These are phyloP conservation scores for Rhinogobius similis DNA, from an alignment of 2,113 vertebrate species.

Conservation along the genomic window DNA sequence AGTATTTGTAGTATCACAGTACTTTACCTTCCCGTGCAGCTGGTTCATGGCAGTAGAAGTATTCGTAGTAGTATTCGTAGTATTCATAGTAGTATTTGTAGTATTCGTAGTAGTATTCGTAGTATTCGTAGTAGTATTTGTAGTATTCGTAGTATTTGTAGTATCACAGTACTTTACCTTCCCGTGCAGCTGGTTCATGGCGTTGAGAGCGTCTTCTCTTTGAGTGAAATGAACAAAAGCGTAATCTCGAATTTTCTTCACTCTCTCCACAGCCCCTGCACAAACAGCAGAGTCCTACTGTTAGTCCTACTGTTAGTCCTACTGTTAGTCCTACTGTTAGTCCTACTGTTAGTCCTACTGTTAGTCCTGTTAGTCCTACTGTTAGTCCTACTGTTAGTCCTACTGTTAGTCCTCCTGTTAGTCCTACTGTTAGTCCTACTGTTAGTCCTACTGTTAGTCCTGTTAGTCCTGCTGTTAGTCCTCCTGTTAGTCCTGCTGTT, in stretches of 20 bases:
- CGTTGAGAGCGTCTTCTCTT: conserved; percentile 91
- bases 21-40: conserved; percentile 79
- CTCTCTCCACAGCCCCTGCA: conserved; percentile 89
- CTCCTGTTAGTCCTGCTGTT: too few species aligned
- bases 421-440: too few species aligned
- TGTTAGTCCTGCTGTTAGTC: too few species aligned
- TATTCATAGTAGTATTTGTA: neutral
- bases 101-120: neutral
- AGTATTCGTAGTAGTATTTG: neutral
- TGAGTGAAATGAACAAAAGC: conserved; percentile 96
- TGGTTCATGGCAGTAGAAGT: conserved; percentile 86
- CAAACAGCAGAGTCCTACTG: conserved; percentile 84
- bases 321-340: too few species aligned
- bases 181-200: conserved; percentile 94
- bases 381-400: too few species aligned
- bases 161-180: neutral
- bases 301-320: too few species aligned
- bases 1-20: neutral
- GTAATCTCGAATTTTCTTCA: conserved; percentile 98
- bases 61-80: too few species aligned
- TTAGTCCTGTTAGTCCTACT: too few species aligned
- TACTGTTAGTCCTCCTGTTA: too few species aligned
- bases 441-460: too few species aligned
- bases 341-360: too few species aligned
- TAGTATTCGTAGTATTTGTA: neutral